phyloP scores from a whole-genome alignment of 2,888 invertebrate genomes.

The Dorcus hopei region DNA sequence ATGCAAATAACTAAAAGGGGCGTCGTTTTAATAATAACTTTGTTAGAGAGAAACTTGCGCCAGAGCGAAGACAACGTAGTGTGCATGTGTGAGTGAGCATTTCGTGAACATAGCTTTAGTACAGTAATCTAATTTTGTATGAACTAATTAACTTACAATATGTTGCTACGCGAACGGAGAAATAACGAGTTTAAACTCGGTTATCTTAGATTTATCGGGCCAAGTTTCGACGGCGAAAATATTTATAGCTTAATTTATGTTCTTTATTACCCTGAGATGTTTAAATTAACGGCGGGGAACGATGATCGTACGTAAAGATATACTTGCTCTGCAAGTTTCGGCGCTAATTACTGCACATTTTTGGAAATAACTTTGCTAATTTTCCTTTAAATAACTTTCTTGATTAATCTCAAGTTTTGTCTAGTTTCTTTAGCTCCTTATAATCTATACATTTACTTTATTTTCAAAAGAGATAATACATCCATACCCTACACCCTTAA shows the following conservation, averaged over 20 bases:
- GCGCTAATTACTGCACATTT: not conserved
- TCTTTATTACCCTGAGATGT: slow-evolving; percentile 42
- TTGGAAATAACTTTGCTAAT: too few relatives aligned
- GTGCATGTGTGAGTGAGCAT: too few relatives aligned
- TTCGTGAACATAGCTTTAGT: too few relatives aligned
- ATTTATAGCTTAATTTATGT: slow-evolving; percentile 47
- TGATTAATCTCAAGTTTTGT: too few relatives aligned
- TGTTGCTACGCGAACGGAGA: slow-evolving; percentile 3
- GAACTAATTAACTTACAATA: slow-evolving; percentile 20
- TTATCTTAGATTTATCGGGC: slow-evolving; percentile 42
- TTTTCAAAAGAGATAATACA: not conserved
- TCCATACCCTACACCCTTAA: too few relatives aligned
- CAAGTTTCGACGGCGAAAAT: slow-evolving; percentile 45
- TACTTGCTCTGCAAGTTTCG: not conserved
- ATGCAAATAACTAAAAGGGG: too few relatives aligned
- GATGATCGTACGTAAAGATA: slow-evolving; percentile 24
- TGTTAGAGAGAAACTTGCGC: too few relatives aligned
- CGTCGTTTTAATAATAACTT: too few relatives aligned
- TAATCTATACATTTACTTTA: not conserved
- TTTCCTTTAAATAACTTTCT: too few relatives aligned
- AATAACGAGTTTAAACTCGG: slow-evolving; percentile 20
- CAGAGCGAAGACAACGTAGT: too few relatives aligned
- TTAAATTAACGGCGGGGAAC: slow-evolving; percentile 36
- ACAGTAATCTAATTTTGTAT: not conserved
- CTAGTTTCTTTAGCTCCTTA: too few relatives aligned